Conservation (phyloP, 2,113 vertebrate species). For the Capreolus pygargus region DNA sequence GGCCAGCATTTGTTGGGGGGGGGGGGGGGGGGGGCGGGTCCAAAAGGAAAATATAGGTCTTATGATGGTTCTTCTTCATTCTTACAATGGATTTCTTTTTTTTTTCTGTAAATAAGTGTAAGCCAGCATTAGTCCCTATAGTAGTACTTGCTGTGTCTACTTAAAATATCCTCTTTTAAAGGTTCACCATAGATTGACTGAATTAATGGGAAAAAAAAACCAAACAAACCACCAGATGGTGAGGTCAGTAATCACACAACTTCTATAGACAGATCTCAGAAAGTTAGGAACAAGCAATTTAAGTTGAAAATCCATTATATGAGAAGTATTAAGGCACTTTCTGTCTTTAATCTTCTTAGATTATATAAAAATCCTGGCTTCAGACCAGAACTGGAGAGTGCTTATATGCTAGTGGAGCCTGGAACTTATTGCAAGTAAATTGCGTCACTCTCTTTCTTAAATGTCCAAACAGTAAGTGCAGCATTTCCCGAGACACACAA, state of each 20-base stretch:
- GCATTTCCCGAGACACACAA: background rate
- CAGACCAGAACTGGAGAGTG: background rate
- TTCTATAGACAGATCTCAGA: background rate
- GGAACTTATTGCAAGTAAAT: background rate
- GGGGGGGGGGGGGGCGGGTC: too few species aligned
- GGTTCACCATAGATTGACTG: background rate
- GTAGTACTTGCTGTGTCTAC: background rate
- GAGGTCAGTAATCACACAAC: background rate
- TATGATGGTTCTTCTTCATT: background rate
- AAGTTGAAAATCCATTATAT: background rate
- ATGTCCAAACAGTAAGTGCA: background rate
- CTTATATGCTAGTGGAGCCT: background rate
- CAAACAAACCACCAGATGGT: background rate
- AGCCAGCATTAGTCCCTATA: background rate
- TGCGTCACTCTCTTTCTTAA: background rate
- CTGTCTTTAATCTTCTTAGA: constrained; percentile 1
- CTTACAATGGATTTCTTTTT: background rate
- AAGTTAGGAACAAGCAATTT: background rate
- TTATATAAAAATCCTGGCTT: constrained; percentile 1
- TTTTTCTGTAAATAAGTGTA: background rate
- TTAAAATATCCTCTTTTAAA: constrained; percentile 19
- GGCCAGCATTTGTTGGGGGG: too few species aligned
- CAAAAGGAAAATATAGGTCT: background rate
- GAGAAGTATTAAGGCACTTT: background rate
- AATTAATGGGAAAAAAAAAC: background rate